Conservation (phyloP, 1,140 invertebrate genomes). For the Alviniconcha marisindica region DNA sequence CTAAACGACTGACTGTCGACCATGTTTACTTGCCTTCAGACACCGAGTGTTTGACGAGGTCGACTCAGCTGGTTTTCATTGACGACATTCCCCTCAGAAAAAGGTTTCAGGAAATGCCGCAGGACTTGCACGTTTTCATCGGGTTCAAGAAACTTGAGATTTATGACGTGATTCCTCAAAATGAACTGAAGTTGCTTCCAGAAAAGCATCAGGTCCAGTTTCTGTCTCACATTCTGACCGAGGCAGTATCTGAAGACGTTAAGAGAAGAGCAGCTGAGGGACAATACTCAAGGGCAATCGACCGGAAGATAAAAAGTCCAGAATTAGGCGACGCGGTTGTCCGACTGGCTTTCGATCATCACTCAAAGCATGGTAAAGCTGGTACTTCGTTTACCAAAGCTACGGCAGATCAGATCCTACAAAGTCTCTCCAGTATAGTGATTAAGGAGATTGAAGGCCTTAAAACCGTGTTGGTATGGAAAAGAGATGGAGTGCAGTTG, state of each 20-base stretch:
- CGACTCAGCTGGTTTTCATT: constrained; percentile 44
- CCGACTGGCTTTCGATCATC: constrained; percentile 4
- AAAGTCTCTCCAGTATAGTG: not conserved
- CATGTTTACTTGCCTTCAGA: constrained; percentile 53
- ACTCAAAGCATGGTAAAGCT: not conserved
- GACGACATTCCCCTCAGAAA: constrained; percentile 37
- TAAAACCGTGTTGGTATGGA: not conserved
- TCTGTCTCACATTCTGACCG: constrained; percentile 51
- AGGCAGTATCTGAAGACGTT: constrained; percentile 44
- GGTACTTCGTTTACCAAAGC: not conserved
- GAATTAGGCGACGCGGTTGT: constrained; percentile 45
- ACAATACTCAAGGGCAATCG: not conserved
- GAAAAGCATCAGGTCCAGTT: constrained; percentile 49
- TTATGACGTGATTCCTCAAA: not conserved
- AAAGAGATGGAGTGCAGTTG: not conserved
- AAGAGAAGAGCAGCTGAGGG: not conserved
- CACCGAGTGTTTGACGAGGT: constrained; percentile 24
- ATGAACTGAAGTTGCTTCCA: constrained; percentile 46
- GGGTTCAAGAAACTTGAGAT: constrained; percentile 45
- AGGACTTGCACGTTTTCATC: constrained; percentile 39
- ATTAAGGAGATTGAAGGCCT: not conserved
- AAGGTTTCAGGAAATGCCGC: not conserved
- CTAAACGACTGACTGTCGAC: not conserved
- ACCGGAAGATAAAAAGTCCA: constrained; percentile 14
- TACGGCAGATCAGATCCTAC: constrained; percentile 8